These are phyloP conservation scores for Synanthedon vespiformis DNA, from an alignment of 2,888 invertebrate species.

Conservation along the genomic window DNA sequence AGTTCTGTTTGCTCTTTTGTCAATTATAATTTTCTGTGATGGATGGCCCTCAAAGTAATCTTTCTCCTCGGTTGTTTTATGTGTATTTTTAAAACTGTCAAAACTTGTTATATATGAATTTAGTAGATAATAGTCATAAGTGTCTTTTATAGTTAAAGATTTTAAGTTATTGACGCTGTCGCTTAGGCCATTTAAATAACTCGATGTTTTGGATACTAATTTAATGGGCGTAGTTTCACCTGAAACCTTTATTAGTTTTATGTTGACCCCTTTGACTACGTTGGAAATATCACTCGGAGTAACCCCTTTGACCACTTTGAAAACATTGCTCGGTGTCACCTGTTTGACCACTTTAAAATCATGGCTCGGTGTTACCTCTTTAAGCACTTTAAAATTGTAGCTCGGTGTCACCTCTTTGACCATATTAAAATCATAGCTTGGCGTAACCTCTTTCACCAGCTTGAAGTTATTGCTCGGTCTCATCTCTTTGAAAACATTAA, in stretches of 20 bases:
- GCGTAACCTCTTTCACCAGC: too few species aligned
- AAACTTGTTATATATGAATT: too few species aligned
- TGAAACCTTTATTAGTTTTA: background rate
- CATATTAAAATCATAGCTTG: background rate
- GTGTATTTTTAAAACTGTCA: too few species aligned
- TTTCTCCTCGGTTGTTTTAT: background rate
- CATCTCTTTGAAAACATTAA: too few species aligned
- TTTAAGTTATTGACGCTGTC: too few species aligned
- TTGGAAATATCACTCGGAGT: background rate
- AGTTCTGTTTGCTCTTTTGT: background rate
- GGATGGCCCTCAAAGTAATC: background rate
- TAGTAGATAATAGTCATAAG: too few species aligned
- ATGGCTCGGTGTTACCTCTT: background rate
- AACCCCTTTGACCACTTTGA: background rate
- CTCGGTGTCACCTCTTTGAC: background rate
- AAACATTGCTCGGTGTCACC: background rate
- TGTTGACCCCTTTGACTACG: background rate
- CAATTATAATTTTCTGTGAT: background rate
- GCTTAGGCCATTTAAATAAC: too few species aligned
- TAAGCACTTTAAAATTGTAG: background rate
- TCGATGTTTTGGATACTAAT: too few species aligned
- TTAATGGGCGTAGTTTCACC: too few species aligned
- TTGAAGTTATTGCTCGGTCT: too few species aligned
- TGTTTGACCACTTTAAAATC: too few species aligned
- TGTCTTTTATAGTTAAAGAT: too few species aligned